Percentiles rank a stretch among this genome's conserved stretches.
Evolutionary conservation across 2,888 invertebrate species (phyloP).

Genomic region (Chymomyza caudatula): DNA sequence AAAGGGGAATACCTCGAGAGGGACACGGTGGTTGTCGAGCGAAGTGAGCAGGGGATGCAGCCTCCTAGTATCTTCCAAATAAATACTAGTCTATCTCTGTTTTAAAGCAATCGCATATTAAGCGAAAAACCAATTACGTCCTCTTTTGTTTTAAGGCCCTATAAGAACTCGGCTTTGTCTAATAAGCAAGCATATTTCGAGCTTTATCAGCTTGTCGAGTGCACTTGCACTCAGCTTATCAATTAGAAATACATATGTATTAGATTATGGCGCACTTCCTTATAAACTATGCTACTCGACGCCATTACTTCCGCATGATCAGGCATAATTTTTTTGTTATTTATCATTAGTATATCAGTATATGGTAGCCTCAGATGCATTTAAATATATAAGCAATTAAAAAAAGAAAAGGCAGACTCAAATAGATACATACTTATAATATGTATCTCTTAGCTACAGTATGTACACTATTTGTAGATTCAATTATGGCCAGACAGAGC

Average conservation of each 20-base stretch:
- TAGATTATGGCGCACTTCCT: background rate
- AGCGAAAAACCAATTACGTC: background rate
- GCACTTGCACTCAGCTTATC: constrained; percentile 23
- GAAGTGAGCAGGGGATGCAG: no score
- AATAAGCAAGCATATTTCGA: background rate
- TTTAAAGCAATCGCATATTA: no score
- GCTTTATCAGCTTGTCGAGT: constrained; percentile 9
- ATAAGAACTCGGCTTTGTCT: background rate
- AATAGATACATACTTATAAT: constrained; percentile 8
- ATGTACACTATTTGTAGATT: constrained; percentile 35
- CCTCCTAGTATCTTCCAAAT: no score
- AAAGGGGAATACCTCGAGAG: no score
- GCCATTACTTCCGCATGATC: constrained; percentile 21
- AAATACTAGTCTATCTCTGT: no score
- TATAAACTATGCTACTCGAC: background rate
- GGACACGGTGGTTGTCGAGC: no score
- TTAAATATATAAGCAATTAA: background rate
- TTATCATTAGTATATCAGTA: constrained; percentile 13
- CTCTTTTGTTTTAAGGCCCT: background rate
- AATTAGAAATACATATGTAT: background rate
- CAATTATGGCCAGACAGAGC: constrained; percentile 39
- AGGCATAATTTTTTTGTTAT: constrained; percentile 2
- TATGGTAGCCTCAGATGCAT: background rate
- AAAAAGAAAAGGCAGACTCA: background rate
- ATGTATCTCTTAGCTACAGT: background rate